Percentiles rank a stretch among this genome's conserved stretches.
Evolutionary conservation across 2,113 vertebrate genomes (phyloP).

Genomic region (Motacilla tschutschensis): DNA sequence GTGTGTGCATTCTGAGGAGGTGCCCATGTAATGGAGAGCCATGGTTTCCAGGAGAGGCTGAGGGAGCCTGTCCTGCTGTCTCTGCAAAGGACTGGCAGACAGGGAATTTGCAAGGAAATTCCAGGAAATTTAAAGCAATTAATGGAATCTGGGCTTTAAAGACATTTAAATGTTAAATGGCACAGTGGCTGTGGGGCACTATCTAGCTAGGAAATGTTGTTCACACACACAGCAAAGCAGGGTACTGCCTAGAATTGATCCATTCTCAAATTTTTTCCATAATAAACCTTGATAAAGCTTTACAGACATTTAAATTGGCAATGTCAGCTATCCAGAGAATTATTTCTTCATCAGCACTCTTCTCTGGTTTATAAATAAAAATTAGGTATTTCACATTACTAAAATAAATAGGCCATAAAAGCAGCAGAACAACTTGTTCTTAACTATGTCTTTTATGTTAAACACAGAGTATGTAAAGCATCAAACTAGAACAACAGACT

Average conservation of each 20-base stretch:
- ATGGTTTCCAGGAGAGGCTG: fast-evolving
- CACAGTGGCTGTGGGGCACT: not conserved
- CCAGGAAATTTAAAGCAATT: not conserved
- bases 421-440: not conserved
- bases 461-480: not conserved
- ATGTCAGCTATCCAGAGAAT: not conserved
- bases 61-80: not conserved
- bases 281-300: not conserved
- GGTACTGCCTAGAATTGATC: not conserved
- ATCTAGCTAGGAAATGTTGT: not conserved
- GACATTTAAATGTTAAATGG: not conserved
- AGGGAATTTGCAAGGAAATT: not conserved
- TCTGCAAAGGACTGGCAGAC: not conserved
- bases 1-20: no score
- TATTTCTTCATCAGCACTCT: conserved; percentile 4
- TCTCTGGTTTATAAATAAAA: conserved; percentile 48
- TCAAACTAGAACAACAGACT: not conserved
- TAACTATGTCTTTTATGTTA: not conserved
- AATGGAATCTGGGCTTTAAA: not conserved
- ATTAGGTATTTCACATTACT: not conserved
- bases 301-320: conserved; percentile 1
- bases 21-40: not conserved
- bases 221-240: not conserved
- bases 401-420: conserved; percentile 32
- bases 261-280: not conserved